Evolutionary conservation across 1,140 invertebrate species (phyloP).

Genomic region (Drosophila orena): DNA sequence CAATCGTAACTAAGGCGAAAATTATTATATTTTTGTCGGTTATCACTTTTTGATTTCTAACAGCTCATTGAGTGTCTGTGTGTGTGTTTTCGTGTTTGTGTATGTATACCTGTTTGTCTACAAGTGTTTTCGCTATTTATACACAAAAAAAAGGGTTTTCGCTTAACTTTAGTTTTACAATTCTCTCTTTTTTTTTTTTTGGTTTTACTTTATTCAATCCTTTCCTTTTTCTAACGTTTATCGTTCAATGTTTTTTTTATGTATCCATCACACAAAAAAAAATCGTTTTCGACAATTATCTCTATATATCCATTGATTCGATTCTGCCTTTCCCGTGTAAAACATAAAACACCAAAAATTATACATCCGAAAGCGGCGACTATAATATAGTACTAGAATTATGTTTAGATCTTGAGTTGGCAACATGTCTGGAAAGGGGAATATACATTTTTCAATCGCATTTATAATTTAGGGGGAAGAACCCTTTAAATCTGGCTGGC

Average conservation of each 20-base stretch:
- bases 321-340: constrained; percentile 4
- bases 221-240: constrained; percentile 59
- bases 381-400: constrained; percentile 47
- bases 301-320: constrained; percentile 44
- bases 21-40: constrained; percentile 5
- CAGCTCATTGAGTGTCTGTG: constrained; percentile 40
- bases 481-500: constrained; percentile 2
- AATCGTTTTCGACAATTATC: constrained; percentile 41
- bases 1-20: constrained; percentile 19
- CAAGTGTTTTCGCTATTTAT: constrained; percentile 54
- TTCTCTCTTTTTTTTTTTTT: constrained; percentile 4
- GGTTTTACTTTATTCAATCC: constrained; percentile 6
- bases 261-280: constrained; percentile 45
- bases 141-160: constrained; percentile 56
- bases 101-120: constrained; percentile 29
- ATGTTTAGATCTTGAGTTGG: constrained; percentile 9
- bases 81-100: constrained; percentile 10
- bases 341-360: constrained; percentile 40
- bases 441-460: background rate
- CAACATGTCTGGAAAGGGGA: constrained; percentile 12
- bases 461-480: background rate
- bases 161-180: constrained; percentile 25
- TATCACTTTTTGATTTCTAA: constrained; percentile 51
- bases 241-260: constrained; percentile 30
- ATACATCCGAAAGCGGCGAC: constrained; percentile 48